phyloP scores from a whole-genome alignment of 1,140 invertebrate species.

The Frieseomelitta varia region DNA sequence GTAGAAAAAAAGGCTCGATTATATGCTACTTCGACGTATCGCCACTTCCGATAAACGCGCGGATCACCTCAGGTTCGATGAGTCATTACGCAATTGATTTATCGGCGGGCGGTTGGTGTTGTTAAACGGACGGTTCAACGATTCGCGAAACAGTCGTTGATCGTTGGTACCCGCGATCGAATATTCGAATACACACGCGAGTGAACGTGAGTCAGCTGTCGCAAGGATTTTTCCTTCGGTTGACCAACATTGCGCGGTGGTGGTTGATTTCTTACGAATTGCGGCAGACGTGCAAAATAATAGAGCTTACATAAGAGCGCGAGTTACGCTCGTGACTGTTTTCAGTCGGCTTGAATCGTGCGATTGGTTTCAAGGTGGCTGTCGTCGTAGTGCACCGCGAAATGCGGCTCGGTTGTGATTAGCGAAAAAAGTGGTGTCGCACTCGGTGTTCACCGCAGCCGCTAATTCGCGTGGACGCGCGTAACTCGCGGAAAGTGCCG shows the following conservation, averaged over 20 bases:
- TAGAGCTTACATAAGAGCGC: conserved; percentile 69
- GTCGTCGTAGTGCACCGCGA: conserved; percentile 23
- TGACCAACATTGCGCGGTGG: conserved; percentile 4
- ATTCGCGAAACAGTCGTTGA: not conserved
- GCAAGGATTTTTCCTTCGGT: conserved; percentile 8
- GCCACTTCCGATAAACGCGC: not conserved
- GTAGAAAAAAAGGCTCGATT: not conserved
- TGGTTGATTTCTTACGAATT: conserved; percentile 57
- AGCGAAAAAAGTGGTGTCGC: conserved; percentile 9
- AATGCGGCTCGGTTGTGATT: conserved; percentile 24
- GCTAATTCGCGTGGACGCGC: not conserved
- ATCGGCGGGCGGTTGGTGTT: not conserved
- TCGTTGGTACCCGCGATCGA: not conserved
- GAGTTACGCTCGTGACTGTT: conserved; percentile 55
- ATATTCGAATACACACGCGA: not conserved
- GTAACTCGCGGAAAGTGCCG: not conserved
- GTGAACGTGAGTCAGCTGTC: not conserved
- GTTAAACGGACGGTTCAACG: not conserved
- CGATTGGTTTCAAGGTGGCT: conserved; percentile 55
- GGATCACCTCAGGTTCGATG: not conserved
- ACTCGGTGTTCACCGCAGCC: not conserved
- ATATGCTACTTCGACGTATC: not conserved
- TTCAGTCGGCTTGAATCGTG: conserved; percentile 37
- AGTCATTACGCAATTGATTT: conserved; percentile 13
- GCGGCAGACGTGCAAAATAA: conserved; percentile 73